A percentile compares a stretch with the other conserved stretches of the same genome.
These are phyloP conservation scores for Thelaira solivaga DNA, from an alignment of 2,888 invertebrate genomes.

Conservation along the genomic window DNA sequence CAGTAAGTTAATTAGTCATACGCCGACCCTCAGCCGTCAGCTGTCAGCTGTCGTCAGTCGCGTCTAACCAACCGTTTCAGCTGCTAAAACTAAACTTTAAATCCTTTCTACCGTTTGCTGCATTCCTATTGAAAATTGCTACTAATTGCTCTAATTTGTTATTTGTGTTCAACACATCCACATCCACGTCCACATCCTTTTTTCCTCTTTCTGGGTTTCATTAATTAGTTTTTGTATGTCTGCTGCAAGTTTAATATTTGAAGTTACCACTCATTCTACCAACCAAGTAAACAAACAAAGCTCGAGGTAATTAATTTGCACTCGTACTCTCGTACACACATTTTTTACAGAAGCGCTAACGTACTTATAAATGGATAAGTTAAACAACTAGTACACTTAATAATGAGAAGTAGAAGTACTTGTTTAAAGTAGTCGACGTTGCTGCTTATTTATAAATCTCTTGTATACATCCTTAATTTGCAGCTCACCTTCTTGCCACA, in stretches of 20 bases:
- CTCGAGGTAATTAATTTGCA: conserved; percentile 9
- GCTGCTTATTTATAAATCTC: background rate
- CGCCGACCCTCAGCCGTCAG: background rate
- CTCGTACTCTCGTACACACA: too few species aligned
- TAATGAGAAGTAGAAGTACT: background rate
- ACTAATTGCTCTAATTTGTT: conserved; percentile 59
- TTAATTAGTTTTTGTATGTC: conserved; percentile 29
- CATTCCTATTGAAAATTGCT: conserved; percentile 57
- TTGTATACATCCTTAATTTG: background rate
- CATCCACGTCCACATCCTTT: background rate
- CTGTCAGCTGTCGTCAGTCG: too few species aligned
- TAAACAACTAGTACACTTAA: conserved; percentile 37
- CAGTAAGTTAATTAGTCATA: background rate
- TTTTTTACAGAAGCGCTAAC: background rate
- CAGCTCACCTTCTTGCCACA: background rate
- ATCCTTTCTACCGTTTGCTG: conserved; percentile 47
- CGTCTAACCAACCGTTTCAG: too few species aligned
- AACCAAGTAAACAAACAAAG: conserved; percentile 15
- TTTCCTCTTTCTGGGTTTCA: background rate
- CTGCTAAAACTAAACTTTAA: conserved; percentile 35
- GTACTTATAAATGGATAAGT: conserved; percentile 17
- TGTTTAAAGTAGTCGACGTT: conserved; percentile 2
- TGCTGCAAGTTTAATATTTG: conserved; percentile 19
- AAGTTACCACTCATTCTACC: conserved; percentile 8
- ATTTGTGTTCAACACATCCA: conserved; percentile 18